A percentile compares a stretch with the other conserved stretches of the same genome.
phyloP scores from a whole-genome alignment of 2,888 invertebrate species.

The Tipula helvola region DNA sequence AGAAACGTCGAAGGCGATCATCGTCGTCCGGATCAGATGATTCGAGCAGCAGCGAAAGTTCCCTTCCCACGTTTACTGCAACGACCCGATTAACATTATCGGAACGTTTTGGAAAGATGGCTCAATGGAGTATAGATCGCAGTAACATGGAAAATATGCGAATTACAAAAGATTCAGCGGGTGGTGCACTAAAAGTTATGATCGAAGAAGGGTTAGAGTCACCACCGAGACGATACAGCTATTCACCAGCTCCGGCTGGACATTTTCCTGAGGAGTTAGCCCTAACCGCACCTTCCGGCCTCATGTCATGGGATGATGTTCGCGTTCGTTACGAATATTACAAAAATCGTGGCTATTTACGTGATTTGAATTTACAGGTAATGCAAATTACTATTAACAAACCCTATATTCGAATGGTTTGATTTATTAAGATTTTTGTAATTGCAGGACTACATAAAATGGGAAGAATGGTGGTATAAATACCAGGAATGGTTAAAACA shows the following conservation, averaged over 20 bases:
- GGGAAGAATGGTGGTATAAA: constrained; percentile 89
- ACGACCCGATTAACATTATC: constrained; percentile 61
- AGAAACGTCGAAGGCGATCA: constrained; percentile 37
- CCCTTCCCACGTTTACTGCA: constrained; percentile 47
- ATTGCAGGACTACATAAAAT: constrained; percentile 75
- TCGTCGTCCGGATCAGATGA: constrained; percentile 49
- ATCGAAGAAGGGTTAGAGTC: constrained; percentile 52
- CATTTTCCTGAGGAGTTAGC: constrained; percentile 69
- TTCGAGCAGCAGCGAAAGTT: constrained; percentile 42
- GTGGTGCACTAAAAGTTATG: constrained; percentile 62
- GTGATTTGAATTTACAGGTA: constrained; percentile 45
- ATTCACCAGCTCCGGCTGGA: constrained; percentile 57
- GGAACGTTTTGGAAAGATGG: constrained; percentile 83
- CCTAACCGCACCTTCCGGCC: constrained; percentile 53
- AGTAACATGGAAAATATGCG: constrained; percentile 75
- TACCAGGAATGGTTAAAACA: constrained; percentile 81
- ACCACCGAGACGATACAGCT: constrained; percentile 42
- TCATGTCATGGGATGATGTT: constrained; percentile 81
- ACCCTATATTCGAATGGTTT: neutral
- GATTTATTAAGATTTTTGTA: constrained; percentile 39
- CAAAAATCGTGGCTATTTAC: constrained; percentile 72
- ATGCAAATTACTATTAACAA: neutral
- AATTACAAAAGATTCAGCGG: constrained; percentile 64
- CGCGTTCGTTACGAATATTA: constrained; percentile 80
- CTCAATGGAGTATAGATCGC: constrained; percentile 78